Percentiles rank a stretch among this genome's conserved stretches.
These are phyloP conservation scores for Vanessa tameamea DNA, from an alignment of 1,140 invertebrate species.

Conservation along the genomic window DNA sequence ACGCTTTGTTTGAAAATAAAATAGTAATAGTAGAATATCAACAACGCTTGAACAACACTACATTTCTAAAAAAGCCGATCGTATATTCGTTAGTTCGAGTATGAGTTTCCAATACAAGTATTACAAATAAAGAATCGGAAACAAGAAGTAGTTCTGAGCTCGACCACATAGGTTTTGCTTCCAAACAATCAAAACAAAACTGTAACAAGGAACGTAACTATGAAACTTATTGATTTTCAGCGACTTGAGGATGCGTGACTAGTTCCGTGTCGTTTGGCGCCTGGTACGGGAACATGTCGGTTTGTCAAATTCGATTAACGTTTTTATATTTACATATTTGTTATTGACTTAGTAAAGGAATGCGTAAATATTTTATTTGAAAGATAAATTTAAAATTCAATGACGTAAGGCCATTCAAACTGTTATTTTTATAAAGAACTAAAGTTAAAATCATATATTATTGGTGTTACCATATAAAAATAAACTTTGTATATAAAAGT, in stretches of 20 bases:
- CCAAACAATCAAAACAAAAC: constrained; percentile 15
- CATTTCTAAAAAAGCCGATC: too few species aligned
- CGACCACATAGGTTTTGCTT: constrained; percentile 19
- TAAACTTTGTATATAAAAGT: too few species aligned
- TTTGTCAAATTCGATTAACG: constrained; percentile 8
- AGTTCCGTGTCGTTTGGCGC: constrained; percentile 44
- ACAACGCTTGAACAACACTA: too few species aligned
- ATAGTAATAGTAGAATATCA: too few species aligned
- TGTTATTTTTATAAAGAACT: too few species aligned
- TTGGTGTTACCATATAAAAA: too few species aligned
- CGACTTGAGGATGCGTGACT: constrained; percentile 46
- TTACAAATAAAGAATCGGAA: neutral
- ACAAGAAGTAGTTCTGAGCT: neutral
- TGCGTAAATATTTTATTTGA: too few species aligned
- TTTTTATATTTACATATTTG: neutral
- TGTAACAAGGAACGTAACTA: constrained; percentile 19
- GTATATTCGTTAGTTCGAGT: too few species aligned
- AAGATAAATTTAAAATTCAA: too few species aligned
- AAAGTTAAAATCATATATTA: too few species aligned
- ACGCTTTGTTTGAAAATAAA: too few species aligned
- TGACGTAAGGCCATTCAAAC: too few species aligned
- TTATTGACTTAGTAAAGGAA: neutral
- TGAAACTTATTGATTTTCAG: constrained; percentile 51
- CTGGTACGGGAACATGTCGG: constrained; percentile 47
- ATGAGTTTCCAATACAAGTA: neutral